Evolutionary conservation across 2,797 vertebrate species (phyloP).

Genomic region (Oceanodroma leucorhoa): DNA sequence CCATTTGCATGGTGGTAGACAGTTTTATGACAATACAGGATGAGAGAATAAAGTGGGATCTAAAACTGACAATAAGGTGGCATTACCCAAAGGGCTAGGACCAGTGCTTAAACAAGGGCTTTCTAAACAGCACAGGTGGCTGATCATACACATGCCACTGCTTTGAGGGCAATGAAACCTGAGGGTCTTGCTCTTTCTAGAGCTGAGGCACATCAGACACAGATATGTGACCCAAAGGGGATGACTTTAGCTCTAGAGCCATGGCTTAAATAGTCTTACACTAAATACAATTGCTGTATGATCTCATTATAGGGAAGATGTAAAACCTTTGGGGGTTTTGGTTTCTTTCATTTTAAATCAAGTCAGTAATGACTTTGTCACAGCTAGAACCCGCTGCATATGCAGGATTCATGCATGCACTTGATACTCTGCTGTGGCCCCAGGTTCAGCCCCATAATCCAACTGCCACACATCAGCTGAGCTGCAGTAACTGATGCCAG

Average conservation of each 20-base stretch:
- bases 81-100: not conserved
- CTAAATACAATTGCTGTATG: not conserved
- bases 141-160: not conserved
- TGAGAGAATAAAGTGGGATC: not conserved
- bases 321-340: not conserved
- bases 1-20: not conserved
- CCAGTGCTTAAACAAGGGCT: not conserved
- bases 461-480: not conserved
- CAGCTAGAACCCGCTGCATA: not conserved
- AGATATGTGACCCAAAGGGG: not conserved
- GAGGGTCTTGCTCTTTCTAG: not conserved
- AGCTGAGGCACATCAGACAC: not conserved
- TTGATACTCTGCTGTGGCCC: not conserved
- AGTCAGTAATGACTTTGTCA: not conserved
- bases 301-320: not conserved
- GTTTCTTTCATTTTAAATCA: conserved; percentile 7
- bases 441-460: not conserved
- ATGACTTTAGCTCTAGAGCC: not conserved
- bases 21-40: not conserved
- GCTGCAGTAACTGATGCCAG: not conserved
- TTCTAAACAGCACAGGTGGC: not conserved
- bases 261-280: not conserved
- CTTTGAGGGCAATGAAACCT: not conserved
- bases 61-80: not conserved
- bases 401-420: not conserved